Evolutionary conservation across 2,888 invertebrate genomes (phyloP).

Genomic region (Eurytoma adleriae): DNA sequence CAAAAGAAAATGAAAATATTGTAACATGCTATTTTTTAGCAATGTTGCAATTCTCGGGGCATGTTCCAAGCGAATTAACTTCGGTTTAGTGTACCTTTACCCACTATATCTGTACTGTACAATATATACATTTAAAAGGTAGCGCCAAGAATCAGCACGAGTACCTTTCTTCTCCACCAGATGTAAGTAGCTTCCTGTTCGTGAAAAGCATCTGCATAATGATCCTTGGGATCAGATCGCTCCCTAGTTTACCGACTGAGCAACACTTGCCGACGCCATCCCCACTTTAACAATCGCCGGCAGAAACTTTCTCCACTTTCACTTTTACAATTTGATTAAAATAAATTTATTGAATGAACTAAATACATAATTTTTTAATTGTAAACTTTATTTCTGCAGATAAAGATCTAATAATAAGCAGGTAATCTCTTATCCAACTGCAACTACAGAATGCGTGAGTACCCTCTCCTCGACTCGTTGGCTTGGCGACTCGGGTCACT

Average conservation of each 20-base stretch:
- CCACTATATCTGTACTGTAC: no score
- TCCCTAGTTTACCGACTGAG: not conserved
- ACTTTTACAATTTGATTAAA: not conserved
- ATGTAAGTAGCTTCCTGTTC: slow-evolving; percentile 4
- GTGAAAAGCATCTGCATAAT: not conserved
- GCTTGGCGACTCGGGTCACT: not conserved
- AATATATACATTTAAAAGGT: not conserved
- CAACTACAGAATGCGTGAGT: not conserved
- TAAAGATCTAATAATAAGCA: no score
- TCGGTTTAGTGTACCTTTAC: no score
- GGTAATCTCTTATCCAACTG: no score
- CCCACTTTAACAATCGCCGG: not conserved
- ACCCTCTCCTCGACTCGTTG: not conserved
- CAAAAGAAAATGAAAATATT: no score
- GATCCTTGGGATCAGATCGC: no score
- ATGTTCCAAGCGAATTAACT: no score
- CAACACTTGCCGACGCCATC: not conserved
- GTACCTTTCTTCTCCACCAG: not conserved
- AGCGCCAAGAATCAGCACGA: not conserved
- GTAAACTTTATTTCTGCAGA: no score
- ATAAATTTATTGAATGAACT: no score
- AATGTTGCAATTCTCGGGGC: no score
- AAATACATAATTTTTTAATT: no score
- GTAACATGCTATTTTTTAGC: no score
- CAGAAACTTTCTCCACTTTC: not conserved